Evolutionary conservation across 2,113 vertebrate species (phyloP).

Genomic region (Craseonycteris thonglongyai): DNA sequence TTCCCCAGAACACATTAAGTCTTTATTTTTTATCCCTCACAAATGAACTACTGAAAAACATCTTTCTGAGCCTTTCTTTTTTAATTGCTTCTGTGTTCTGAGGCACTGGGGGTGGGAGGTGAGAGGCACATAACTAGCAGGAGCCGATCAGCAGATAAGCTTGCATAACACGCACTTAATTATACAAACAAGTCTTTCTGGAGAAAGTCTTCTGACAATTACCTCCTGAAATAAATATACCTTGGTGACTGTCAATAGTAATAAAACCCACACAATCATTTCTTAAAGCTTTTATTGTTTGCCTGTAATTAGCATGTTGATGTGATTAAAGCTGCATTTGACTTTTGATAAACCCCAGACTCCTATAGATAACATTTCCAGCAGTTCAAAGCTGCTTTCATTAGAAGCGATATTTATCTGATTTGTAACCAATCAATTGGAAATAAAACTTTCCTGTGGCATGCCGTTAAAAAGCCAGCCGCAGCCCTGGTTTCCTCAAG

Average conservation of each 20-base stretch:
- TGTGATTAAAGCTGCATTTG: constrained; percentile 75
- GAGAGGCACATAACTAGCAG: constrained; percentile 1
- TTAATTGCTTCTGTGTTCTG: constrained; percentile 52
- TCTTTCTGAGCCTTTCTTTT: neutral
- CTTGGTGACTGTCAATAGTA: constrained; percentile 67
- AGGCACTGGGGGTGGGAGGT: neutral
- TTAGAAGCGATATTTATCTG: constrained; percentile 78
- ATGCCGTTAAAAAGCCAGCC: constrained; percentile 70
- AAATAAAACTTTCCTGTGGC: constrained; percentile 75
- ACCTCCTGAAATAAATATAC: constrained; percentile 72
- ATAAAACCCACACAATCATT: constrained; percentile 72
- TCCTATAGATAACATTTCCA: constrained; percentile 74
- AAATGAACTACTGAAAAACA: constrained; percentile 39
- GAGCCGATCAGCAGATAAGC: constrained; percentile 65
- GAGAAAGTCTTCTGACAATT: constrained; percentile 75
- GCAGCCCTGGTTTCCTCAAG: neutral
- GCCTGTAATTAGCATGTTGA: constrained; percentile 73
- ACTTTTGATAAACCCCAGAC: constrained; percentile 74
- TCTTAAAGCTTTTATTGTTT: constrained; percentile 74
- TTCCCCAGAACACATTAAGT: constrained; percentile 7
- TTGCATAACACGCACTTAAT: constrained; percentile 62
- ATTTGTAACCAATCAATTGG: constrained; percentile 81
- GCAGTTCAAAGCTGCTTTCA: constrained; percentile 69
- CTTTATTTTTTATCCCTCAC: constrained; percentile 17
- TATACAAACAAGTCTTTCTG: constrained; percentile 67